Percentiles rank a stretch among this genome's conserved stretches.
Conservation (phyloP, 2,888 invertebrate species). For the Phymatocera aterrima region DNA sequence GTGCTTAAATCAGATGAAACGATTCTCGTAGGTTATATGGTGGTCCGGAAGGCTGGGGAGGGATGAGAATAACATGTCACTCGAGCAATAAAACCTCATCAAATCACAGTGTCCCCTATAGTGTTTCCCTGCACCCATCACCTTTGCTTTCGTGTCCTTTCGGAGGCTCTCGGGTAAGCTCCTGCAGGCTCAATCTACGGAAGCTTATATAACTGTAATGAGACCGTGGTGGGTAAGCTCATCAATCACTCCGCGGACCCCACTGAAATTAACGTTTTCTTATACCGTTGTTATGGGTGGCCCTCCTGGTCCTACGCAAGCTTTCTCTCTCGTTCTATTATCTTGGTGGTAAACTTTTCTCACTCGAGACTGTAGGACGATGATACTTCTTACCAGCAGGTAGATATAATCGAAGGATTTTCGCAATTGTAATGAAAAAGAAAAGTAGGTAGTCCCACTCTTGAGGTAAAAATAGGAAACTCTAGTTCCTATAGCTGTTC, state of each 20-base stretch:
- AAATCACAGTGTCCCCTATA: conserved; percentile 65
- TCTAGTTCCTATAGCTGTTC: no score
- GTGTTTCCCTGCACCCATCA: conserved; percentile 23
- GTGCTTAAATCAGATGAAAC: neutral
- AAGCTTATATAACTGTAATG: conserved; percentile 75
- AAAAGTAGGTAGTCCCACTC: no score
- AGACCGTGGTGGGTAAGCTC: conserved; percentile 73
- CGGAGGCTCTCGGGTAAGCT: conserved; percentile 65
- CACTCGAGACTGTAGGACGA: neutral
- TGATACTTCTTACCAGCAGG: no score
- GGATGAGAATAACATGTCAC: conserved; percentile 59
- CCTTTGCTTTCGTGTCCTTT: conserved; percentile 24
- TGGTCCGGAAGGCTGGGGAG: neutral
- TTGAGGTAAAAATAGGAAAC: no score
- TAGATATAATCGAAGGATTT: no score
- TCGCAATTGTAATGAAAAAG: no score
- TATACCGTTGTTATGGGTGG: conserved; percentile 35
- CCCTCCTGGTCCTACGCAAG: neutral
- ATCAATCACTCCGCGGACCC: conserved; percentile 72
- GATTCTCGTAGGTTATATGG: neutral
- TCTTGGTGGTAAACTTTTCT: neutral
- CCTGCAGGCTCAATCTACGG: conserved; percentile 73
- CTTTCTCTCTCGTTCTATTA: neutral
- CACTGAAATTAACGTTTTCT: conserved; percentile 45
- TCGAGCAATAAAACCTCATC: conserved; percentile 74